A percentile compares a stretch with the other conserved stretches of the same genome.
Conservation (phyloP, 2,113 vertebrate genomes). For the Daphoenositta chrysoptera region DNA sequence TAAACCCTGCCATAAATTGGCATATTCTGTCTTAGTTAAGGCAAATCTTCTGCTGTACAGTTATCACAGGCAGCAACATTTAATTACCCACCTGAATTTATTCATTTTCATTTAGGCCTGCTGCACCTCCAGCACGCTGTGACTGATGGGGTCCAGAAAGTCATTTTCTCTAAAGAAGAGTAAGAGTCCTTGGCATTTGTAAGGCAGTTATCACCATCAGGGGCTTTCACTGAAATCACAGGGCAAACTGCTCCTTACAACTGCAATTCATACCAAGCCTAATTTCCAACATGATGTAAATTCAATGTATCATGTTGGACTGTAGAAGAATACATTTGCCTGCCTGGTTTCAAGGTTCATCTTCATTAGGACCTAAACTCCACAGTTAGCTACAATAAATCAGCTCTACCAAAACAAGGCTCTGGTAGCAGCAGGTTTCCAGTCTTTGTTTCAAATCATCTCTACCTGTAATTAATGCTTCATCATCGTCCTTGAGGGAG, state of each 20-base stretch:
- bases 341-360: conserved; percentile 12
- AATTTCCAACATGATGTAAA: conserved; percentile 14
- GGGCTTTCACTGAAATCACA: not conserved
- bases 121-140: not conserved
- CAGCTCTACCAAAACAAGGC: not conserved
- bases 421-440: conserved; percentile 5
- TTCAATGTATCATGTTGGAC: not conserved
- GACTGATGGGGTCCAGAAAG: not conserved
- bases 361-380: conserved; percentile 29
- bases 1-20: not conserved
- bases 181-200: not conserved
- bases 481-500: conserved; percentile 48
- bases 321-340: not conserved
- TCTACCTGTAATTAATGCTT: conserved; percentile 58
- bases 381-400: not conserved
- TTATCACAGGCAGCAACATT: not conserved
- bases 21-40: not conserved
- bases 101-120: not conserved
- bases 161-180: not conserved
- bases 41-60: not conserved
- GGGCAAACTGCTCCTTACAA: not conserved
- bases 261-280: not conserved
- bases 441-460: not conserved
- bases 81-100: not conserved
- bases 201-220: not conserved